Conservation (phyloP, 1,140 invertebrate species). For the Rhopalosiphum maidis region DNA sequence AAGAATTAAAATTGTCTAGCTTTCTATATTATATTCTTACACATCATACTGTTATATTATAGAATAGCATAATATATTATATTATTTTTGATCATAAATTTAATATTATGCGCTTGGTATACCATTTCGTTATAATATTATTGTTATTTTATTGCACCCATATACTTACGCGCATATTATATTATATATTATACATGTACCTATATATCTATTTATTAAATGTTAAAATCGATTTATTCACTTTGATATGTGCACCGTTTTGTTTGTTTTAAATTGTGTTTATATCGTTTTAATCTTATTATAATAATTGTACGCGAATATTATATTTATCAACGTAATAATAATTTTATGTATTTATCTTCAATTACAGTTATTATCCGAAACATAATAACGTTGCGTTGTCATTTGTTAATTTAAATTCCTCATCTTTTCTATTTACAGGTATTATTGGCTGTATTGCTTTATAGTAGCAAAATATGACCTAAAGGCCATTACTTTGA, state of each 20-base stretch:
- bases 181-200: not conserved
- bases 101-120: not conserved
- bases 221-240: not conserved
- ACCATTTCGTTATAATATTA: not conserved
- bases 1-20: not conserved
- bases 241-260: not conserved
- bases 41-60: too few relatives aligned
- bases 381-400: not conserved
- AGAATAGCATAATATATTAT: not conserved
- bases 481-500: not conserved
- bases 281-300: not conserved
- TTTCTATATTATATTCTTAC: not conserved
- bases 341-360: not conserved
- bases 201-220: not conserved
- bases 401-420: not conserved
- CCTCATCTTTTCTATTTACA: too few relatives aligned
- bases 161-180: not conserved
- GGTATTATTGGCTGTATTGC: not conserved
- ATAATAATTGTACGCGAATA: not conserved
- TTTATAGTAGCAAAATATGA: not conserved
- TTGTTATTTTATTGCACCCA: not conserved
- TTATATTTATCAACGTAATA: not conserved
- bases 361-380: not conserved
- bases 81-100: not conserved
- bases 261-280: not conserved